Percentiles rank a stretch among this genome's conserved stretches.
Conservation (phyloP, 2,113 vertebrate genomes). For the Sclerurus mexicanus region DNA sequence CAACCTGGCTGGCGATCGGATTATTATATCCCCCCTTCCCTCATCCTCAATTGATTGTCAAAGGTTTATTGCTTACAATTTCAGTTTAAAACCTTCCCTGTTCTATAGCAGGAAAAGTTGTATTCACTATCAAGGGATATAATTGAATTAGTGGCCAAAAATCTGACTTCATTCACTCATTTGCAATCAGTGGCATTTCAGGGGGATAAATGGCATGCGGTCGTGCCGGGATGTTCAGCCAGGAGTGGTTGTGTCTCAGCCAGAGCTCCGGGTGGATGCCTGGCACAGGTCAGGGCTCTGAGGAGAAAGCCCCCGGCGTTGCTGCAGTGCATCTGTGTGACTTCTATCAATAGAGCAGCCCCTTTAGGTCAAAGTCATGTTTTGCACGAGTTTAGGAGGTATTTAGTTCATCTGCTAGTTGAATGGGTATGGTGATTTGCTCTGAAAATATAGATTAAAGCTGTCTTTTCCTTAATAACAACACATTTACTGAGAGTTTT, state of each 20-base stretch:
- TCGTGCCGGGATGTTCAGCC: background rate
- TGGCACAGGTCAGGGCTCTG: background rate
- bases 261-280: background rate
- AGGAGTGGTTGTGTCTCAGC: background rate
- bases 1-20: background rate
- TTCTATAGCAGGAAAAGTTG: background rate
- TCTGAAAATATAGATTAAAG: background rate
- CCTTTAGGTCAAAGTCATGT: background rate
- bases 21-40: background rate
- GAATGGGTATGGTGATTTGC: background rate
- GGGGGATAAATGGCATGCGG: background rate
- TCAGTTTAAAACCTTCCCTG: background rate
- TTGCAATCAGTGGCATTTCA: background rate
- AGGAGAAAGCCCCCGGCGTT: rapidly evolving
- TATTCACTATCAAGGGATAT: background rate
- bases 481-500: background rate
- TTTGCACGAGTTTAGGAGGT: background rate
- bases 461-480: background rate
- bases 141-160: background rate
- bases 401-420: background rate
- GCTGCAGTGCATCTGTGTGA: background rate
- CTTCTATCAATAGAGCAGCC: background rate
- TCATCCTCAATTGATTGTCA: background rate
- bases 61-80: background rate
- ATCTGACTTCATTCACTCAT: background rate